phyloP scores from a whole-genome alignment of 2,113 vertebrate genomes.

The Sebastes fasciatus region DNA sequence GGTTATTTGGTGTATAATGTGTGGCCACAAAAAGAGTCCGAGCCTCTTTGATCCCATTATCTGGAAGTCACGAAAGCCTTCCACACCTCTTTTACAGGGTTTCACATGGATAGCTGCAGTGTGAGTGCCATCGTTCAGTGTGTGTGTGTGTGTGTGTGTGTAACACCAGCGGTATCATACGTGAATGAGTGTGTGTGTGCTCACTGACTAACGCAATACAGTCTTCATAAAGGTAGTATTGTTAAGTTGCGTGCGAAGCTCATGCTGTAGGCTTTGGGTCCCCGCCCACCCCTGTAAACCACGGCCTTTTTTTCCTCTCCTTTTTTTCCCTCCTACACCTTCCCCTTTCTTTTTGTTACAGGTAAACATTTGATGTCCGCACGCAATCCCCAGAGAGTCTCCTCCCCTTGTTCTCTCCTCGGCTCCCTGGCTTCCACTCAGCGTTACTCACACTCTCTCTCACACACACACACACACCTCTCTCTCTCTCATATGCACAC shows the following conservation, averaged over 20 bases:
- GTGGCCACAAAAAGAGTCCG: constrained; percentile 6
- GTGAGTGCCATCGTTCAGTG: constrained; percentile 29
- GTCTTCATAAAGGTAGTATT: constrained; percentile 92
- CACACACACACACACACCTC: constrained; percentile 53
- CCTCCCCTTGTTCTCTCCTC: constrained; percentile 78
- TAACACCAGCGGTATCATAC: constrained; percentile 55
- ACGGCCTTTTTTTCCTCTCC: constrained; percentile 80
- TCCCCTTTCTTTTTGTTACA: constrained; percentile 86
- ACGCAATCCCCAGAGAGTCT: constrained; percentile 84
- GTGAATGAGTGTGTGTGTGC: constrained; percentile 65
- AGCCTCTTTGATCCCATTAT: constrained; percentile 47
- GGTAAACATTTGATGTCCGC: constrained; percentile 84
- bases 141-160: constrained; percentile 60
- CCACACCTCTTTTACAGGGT: constrained; percentile 1
- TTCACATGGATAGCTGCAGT: constrained; percentile 9
- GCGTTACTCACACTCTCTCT: constrained; percentile 72
- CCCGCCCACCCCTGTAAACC: constrained; percentile 90
- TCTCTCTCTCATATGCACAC: constrained; percentile 42
- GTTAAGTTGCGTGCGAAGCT: constrained; percentile 95
- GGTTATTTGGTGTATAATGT: constrained; percentile 20
- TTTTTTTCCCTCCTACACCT: constrained; percentile 82
- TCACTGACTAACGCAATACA: constrained; percentile 82
- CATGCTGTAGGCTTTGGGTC: constrained; percentile 80
- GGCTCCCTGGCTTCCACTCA: constrained; percentile 70
- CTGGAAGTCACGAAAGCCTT: constrained; percentile 20